Percentiles rank a stretch among this genome's conserved stretches.
phyloP scores from a whole-genome alignment of 1,140 invertebrate genomes.

The Venustaconcha ellipsiformis region DNA sequence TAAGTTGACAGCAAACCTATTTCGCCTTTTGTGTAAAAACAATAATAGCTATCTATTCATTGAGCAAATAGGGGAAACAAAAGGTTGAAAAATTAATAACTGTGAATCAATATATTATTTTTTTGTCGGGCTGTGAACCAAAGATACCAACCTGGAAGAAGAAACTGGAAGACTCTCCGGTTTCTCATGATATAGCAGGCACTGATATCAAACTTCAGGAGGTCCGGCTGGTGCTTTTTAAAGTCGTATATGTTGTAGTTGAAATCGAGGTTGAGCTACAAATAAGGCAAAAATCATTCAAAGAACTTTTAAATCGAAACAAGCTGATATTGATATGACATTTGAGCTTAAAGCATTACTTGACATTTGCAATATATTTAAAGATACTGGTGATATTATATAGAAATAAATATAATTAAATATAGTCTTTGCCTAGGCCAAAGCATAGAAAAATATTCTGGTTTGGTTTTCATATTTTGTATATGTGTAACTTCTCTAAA shows the following conservation, averaged over 20 bases:
- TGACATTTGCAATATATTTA: neutral
- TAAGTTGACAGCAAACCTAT: too few species aligned
- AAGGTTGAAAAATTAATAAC: too few species aligned
- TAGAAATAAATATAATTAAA: too few species aligned
- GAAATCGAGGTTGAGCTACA: slow-evolving; percentile 31
- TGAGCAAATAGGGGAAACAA: too few species aligned
- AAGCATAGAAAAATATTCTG: too few species aligned
- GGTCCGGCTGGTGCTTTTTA: slow-evolving; percentile 37
- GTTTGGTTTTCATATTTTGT: too few species aligned
- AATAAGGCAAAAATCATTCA: neutral
- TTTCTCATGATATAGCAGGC: slow-evolving; percentile 40
- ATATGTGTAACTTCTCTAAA: too few species aligned
- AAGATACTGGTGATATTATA: neutral
- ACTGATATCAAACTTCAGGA: slow-evolving; percentile 48
- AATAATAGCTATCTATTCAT: too few species aligned
- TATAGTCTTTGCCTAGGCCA: too few species aligned
- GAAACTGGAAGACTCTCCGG: slow-evolving; percentile 39
- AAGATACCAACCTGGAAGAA: slow-evolving; percentile 30
- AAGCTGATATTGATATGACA: neutral
- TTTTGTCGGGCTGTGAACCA: too few species aligned
- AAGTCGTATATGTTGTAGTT: slow-evolving; percentile 52
- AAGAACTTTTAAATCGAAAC: neutral
- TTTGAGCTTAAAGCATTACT: neutral
- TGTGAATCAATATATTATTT: too few species aligned
- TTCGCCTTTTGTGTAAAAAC: too few species aligned